Base-by-base conservation (phyloP, 1,140 invertebrate genomes). In the Aphelinus certus region DNA sequence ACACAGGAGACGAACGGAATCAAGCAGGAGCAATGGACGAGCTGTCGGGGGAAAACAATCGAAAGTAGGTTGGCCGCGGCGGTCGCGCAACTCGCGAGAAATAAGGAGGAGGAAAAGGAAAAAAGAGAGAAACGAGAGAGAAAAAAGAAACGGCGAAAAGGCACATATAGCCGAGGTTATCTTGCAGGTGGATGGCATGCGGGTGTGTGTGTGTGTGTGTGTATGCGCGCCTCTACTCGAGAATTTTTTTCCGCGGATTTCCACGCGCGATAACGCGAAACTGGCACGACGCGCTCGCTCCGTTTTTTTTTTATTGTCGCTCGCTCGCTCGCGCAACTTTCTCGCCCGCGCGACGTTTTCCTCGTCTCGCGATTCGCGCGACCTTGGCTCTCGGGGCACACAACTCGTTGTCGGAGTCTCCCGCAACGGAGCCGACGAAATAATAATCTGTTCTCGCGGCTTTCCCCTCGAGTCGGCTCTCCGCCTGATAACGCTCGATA, bases 201-300 rank as follows among this genome's bases (percentile, higher is more conserved):
- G 77, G 79, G 78, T 68, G 70, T 73, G 71, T 77, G 51, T 62
- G 70, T 76, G 78, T 68, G 70, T 73, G 71, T 77, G 51, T 62
- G 70, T 76, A 80, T 77, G 26, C 26, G 26, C 26, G 26, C 26
- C 26, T 26, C 26, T 26, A 26, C 26, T 26, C 26, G 26, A 26
- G 26, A 26, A 64, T 68, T 76, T 51, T 47, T 64, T 64, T 42
- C 47, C 10, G 49, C 73, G 42, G 2, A 63, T 69, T 62, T 58
- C 57, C 66, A 45, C 60, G n/a, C 66, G 45, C 26, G 45, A 57
- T 58, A 61, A 72, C 53, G 63, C 53, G 66, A 81, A 82, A 80
- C 76, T 79, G 66, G 76, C 75, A 78, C 77, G 75, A 62, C 26
- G 48, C 64, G 9, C 58, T 9, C 9, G 49, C 7, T 67, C 9